These are phyloP conservation scores for Cosmorhoe ocellata DNA, from an alignment of 2,888 invertebrate genomes.

Conservation along the genomic window DNA sequence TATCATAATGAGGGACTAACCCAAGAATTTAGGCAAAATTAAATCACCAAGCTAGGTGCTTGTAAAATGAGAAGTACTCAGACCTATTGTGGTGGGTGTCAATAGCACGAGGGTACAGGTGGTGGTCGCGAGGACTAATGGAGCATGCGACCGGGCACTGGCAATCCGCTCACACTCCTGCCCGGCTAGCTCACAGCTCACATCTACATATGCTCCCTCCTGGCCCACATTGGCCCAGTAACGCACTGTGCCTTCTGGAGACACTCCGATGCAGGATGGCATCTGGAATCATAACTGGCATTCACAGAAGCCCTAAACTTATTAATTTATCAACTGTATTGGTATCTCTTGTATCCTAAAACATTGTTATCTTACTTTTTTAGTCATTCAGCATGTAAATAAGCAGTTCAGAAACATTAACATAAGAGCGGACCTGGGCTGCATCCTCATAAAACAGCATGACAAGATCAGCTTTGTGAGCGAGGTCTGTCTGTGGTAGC, in stretches of 20 bases:
- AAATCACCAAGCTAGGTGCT: too few species aligned
- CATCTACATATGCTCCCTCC: slow-evolving; percentile 92
- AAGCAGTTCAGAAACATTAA: too few species aligned
- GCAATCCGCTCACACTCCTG: slow-evolving; percentile 92
- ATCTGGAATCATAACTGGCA: slow-evolving; percentile 60
- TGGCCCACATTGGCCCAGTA: slow-evolving; percentile 96
- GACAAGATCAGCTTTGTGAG: slow-evolving; percentile 93
- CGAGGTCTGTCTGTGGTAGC: slow-evolving; percentile 95
- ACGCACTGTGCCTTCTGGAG: slow-evolving; percentile 95
- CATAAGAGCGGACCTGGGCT: slow-evolving; percentile 54
- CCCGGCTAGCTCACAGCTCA: slow-evolving; percentile 92
- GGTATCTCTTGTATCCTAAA: too few species aligned
- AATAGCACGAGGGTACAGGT: slow-evolving; percentile 90
- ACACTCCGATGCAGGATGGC: slow-evolving; percentile 94
- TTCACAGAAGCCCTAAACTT: background rate
- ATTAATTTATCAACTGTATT: too few species aligned
- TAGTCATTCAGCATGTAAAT: too few species aligned
- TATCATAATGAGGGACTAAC: too few species aligned
- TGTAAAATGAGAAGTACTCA: too few species aligned
- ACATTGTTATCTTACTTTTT: too few species aligned
- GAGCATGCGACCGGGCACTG: slow-evolving; percentile 85
- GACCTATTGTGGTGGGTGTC: slow-evolving; percentile 49
- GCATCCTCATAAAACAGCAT: slow-evolving; percentile 84
- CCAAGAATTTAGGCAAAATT: too few species aligned
- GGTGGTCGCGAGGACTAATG: slow-evolving; percentile 93